phyloP scores from a whole-genome alignment of 1,140 invertebrate genomes.

The Bicyclus anynana region DNA sequence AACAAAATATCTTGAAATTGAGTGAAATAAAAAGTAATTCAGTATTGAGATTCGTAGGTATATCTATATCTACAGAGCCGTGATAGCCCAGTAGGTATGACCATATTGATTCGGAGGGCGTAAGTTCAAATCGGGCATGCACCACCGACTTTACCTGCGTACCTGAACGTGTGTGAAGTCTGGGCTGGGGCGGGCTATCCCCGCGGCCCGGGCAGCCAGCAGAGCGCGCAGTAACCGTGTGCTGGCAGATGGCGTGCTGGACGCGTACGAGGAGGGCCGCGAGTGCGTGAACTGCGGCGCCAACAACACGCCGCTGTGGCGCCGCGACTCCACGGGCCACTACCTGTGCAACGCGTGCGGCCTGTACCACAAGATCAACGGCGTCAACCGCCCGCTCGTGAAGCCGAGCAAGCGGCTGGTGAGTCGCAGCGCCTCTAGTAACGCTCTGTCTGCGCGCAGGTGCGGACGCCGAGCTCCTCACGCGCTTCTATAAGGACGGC shows the following conservation, averaged over 20 bases:
- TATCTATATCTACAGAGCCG: too few relatives aligned
- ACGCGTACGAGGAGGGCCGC: conserved; percentile 90
- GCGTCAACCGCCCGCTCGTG: conserved; percentile 93
- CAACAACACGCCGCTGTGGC: conserved; percentile 96
- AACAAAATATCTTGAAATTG: too few relatives aligned
- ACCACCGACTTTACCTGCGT: too few relatives aligned
- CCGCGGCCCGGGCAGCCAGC: neutral
- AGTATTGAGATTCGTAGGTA: too few relatives aligned
- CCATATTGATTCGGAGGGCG: too few relatives aligned
- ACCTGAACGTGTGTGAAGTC: too few relatives aligned
- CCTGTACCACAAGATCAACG: conserved; percentile 97
- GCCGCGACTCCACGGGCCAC: conserved; percentile 96
- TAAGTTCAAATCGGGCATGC: too few relatives aligned
- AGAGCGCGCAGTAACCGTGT: conserved; percentile 23
- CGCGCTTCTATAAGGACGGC: conserved; percentile 74
- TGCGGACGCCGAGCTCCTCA: conserved; percentile 71
- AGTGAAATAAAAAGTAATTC: too few relatives aligned
- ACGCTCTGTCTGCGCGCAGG: conserved; percentile 55
- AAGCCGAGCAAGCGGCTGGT: conserved; percentile 94
- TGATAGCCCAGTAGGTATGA: too few relatives aligned
- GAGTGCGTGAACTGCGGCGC: conserved; percentile 99
- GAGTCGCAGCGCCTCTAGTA: conserved; percentile 68
- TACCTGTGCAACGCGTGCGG: conserved; percentile 99
- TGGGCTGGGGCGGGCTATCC: too few relatives aligned
- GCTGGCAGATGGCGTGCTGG: conserved; percentile 85